Evolutionary conservation across 2,888 invertebrate species (phyloP).

Genomic region (Coleophora deauratella): DNA sequence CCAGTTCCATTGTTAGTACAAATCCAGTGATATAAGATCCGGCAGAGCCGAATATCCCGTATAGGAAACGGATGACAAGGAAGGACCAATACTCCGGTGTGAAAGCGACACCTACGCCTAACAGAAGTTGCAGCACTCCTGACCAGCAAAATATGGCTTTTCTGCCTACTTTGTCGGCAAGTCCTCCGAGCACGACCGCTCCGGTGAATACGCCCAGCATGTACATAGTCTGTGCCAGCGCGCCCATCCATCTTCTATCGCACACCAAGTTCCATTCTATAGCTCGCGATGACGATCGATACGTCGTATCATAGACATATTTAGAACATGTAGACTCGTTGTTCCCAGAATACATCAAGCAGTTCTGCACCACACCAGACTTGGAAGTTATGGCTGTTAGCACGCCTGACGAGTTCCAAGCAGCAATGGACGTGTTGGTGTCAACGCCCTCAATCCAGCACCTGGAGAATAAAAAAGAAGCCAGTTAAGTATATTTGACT

Average conservation of each 20-base stretch:
- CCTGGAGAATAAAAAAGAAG: constrained; percentile 47
- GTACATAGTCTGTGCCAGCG: constrained; percentile 83
- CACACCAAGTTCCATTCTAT: constrained; percentile 91
- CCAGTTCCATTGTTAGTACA: constrained; percentile 86
- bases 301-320: constrained; percentile 84
- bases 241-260: constrained; percentile 85
- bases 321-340: constrained; percentile 50
- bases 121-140: constrained; percentile 80
- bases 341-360: constrained; percentile 65
- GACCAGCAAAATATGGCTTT: constrained; percentile 89
- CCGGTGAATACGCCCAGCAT: constrained; percentile 92
- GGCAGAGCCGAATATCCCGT: constrained; percentile 89
- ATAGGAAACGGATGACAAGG: constrained; percentile 78
- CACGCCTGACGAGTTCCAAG: constrained; percentile 73
- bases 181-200: constrained; percentile 84
- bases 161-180: constrained; percentile 88
- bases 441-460: constrained; percentile 77
- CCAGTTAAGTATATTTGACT: background rate
- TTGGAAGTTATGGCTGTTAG: constrained; percentile 73
- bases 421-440: constrained; percentile 60
- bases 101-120: constrained; percentile 84
- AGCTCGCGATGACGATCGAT: constrained; percentile 80
- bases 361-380: constrained; percentile 74
- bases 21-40: constrained; percentile 82
- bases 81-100: constrained; percentile 85